These are phyloP conservation scores for Chelon auratus DNA, from an alignment of 2,797 vertebrate species.

Conservation along the genomic window DNA sequence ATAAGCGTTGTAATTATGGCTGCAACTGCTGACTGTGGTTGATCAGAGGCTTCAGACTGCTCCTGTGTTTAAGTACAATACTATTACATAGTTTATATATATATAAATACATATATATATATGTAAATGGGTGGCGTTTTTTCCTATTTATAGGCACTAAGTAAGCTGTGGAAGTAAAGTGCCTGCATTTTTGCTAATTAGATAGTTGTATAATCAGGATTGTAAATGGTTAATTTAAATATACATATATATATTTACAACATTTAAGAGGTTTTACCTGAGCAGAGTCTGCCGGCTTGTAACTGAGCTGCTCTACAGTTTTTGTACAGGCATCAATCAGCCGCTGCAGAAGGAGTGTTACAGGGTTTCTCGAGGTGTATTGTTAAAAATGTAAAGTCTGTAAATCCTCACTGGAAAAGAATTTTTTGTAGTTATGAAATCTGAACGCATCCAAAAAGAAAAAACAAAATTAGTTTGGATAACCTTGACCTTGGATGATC, in stretches of 20 bases:
- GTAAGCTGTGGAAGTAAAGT: constrained; percentile 66
- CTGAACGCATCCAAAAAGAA: constrained; percentile 19
- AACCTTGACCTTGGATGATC: constrained; percentile 36
- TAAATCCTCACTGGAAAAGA: constrained; percentile 55
- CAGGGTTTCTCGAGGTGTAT: constrained; percentile 54
- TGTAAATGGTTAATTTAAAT: constrained; percentile 78
- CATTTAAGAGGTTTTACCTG: constrained; percentile 51
- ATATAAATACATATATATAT: constrained; percentile 56
- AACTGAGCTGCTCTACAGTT: constrained; percentile 59
- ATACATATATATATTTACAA: constrained; percentile 74
- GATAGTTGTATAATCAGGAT: constrained; percentile 72
- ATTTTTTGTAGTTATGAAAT: constrained; percentile 47
- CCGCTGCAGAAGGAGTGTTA: constrained; percentile 64
- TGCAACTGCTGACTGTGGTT: constrained; percentile 60
- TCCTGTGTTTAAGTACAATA: constrained; percentile 61
- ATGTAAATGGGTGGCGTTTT: constrained; percentile 68
- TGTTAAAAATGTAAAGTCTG: constrained; percentile 64
- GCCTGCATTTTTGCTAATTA: constrained; percentile 76
- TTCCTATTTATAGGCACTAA: constrained; percentile 75
- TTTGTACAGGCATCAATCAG: constrained; percentile 68
- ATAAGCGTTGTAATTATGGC: constrained; percentile 70
- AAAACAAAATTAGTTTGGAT: neutral
- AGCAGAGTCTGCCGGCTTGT: constrained; percentile 30
- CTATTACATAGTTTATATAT: constrained; percentile 73
- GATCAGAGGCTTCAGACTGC: constrained; percentile 58